Evolutionary conservation across 2,113 vertebrate species (phyloP).

Genomic region (Thamnaconus septentrionalis): DNA sequence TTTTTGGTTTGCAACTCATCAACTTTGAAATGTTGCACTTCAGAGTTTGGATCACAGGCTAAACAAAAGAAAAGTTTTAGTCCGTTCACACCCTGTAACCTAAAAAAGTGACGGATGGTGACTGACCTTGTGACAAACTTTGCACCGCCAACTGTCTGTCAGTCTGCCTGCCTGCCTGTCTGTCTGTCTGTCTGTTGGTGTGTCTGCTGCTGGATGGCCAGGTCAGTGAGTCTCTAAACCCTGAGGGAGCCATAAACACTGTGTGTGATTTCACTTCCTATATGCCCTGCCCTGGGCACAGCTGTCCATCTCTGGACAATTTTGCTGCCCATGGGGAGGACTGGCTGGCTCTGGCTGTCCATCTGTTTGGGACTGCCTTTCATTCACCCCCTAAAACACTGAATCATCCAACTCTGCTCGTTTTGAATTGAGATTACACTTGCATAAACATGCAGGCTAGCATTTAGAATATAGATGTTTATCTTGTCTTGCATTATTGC

Average conservation of each 20-base stretch:
- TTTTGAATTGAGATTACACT: slow-evolving; percentile 12
- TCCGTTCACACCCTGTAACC: neutral
- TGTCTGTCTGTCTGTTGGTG: slow-evolving; percentile 8
- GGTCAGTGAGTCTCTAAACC: slow-evolving; percentile 63
- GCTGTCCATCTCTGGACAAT: slow-evolving; percentile 74
- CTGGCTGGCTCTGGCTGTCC: slow-evolving; percentile 50
- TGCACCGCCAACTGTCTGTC: slow-evolving; percentile 44
- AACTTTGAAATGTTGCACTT: no score
- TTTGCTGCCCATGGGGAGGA: slow-evolving; percentile 70
- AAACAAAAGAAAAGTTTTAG: no score
- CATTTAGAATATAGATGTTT: no score
- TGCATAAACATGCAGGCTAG: neutral
- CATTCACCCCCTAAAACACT: slow-evolving; percentile 51
- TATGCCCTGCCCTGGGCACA: slow-evolving; percentile 71
- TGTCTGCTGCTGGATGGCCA: slow-evolving; percentile 51
- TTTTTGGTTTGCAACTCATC: no score
- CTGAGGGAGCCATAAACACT: slow-evolving; percentile 64
- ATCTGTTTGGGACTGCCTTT: slow-evolving; percentile 64
- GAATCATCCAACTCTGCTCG: slow-evolving; percentile 21
- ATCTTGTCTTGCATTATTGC: no score
- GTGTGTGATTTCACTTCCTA: slow-evolving; percentile 69
- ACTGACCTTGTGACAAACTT: slow-evolving; percentile 66
- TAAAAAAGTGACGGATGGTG: slow-evolving; percentile 19
- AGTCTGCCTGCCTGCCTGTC: no score
- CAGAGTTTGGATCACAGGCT: no score